Evolutionary conservation across 2,113 vertebrate genomes (phyloP), one percentile per base, ranked within the genome.

Genomic region (Pantherophis guttatus): DNA sequence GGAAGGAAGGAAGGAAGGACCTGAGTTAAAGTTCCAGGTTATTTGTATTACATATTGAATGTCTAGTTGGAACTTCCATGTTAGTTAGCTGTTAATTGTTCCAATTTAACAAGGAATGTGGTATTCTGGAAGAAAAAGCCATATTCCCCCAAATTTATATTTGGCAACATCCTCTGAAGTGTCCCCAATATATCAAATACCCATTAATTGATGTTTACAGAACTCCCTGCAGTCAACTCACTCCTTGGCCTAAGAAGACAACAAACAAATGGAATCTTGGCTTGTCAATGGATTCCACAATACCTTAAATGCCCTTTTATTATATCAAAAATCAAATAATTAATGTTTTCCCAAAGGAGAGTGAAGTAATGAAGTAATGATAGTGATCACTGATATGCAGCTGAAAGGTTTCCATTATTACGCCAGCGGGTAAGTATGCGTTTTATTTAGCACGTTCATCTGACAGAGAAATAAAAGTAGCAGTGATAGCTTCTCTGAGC

Each of bases 401-500:
- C 91, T 94, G 58, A 93, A 96, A 95, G 89, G 44, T 89, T 93
- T 93, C 75, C 62, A 93, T 33, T 9, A 94, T 90, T 93, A 75
- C 85, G 52, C 13, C 86, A 92, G n/a, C 50, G 62, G 11, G 39
- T 53, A 57, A 15, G 29, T 90, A 48, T 12, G 29, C 58, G 29
- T 5, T 11, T 33, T 39, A 55, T 70, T 50, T 55, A 89, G n/a
- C 85, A 92, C 39, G 54, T 75, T 87, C 39, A 65, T 93, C 89
- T 91, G 92, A 93, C 44, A 93, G 65, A 93, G 92, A 89, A 5
- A 91, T 48, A 33, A 44, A 93, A 65, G 53, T 70, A 65, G 39
- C 0, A 0, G 59, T 75, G 91, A 92, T 86, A 95, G 55, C 87
- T 59, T 48, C 53, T 94, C 89, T 94, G 81, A 97, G 92, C 75